Evolutionary conservation across 2,797 vertebrate species (phyloP), one percentile per base, ranked within the genome.

Genomic region (Hippopotamyrus pictus): DNA sequence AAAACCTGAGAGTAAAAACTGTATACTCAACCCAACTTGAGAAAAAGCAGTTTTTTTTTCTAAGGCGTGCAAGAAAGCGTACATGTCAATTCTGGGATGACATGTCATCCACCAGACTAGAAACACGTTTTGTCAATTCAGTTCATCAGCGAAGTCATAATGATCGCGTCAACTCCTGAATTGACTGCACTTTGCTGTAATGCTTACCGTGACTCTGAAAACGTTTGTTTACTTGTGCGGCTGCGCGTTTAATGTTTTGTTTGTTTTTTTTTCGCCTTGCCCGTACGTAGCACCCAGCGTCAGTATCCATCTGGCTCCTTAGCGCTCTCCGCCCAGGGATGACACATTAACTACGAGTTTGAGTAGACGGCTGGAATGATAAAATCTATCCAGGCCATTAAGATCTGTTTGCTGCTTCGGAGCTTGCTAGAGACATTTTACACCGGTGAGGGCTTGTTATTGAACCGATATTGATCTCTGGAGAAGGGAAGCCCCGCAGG

Each of bases 401-500:
- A 85, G 89, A 87, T 87, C 14, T 92, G 92, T 93, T 94, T 93
- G 92, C 92, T 93, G 93, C 91, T 92, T 88, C 91, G 91, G 92
- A 92, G 90, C 91, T 88, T 85, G 88, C 90, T 90, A 86, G 90
- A 90, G 89, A 92, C 91, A 94, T 95, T 93, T 92, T 90, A 93
- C 90, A 93, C 93, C 89, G 90, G 90, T 90, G 92, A 92, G 93
- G 92, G 91, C 22, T 91, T 92, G 59, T 51, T 94, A 95, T 95
- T 92, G 94, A 95, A 89, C 94, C 91, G 79, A 88, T 94, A 95
- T 95, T 91, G 94, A 95, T 92, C 91, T 89, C 65, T 90, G 90
- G 90, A 86, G 91, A 88, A 83, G 92, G 90, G 93, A 94, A 93
- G 90, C 91, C 92, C 73, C 69, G 79, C 69, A 82, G 73, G 73